These are phyloP conservation scores for Pristionchus arcanus DNA, from an alignment of 2,888 invertebrate genomes.

Conservation along the genomic window DNA sequence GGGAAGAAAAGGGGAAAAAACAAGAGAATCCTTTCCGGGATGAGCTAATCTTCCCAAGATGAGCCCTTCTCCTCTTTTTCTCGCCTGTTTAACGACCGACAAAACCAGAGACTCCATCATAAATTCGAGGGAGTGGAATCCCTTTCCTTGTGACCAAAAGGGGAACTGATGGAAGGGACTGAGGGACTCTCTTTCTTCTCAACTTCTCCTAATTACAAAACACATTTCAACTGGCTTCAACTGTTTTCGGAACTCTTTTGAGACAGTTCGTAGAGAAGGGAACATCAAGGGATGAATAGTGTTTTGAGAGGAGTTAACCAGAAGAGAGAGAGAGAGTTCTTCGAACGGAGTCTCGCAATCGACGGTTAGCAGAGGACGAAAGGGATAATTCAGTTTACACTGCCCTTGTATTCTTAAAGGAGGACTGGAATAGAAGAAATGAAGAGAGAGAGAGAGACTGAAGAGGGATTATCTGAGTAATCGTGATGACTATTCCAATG, in stretches of 20 bases:
- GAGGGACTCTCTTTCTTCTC: neutral
- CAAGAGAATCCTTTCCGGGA: constrained; percentile 15
- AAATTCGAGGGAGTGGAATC: neutral
- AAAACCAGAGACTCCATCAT: constrained; percentile 5
- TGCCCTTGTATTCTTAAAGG: constrained; percentile 1
- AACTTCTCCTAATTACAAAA: constrained; percentile 5
- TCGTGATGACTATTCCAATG: neutral
- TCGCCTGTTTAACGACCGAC: neutral
- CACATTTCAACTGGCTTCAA: constrained; percentile 16
- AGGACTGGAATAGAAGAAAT: constrained; percentile 11
- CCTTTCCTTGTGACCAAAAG: neutral
- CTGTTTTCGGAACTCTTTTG: neutral
- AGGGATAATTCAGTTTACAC: constrained; percentile 19
- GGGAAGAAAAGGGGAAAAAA: neutral
- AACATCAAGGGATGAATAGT: neutral
- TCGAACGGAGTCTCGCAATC: neutral
- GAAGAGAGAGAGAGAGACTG: neutral
- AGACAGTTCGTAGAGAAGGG: neutral
- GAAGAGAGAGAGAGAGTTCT: neutral
- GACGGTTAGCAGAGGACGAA: neutral
- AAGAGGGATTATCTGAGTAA: constrained; percentile 5
- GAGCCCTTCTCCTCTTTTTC: constrained; percentile 11
- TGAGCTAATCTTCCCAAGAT: neutral
- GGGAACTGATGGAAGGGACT: neutral
- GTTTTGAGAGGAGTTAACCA: neutral